These are phyloP conservation scores for Cebuella pygmaea DNA, from an alignment of 2,797 vertebrate species.

Conservation along the genomic window DNA sequence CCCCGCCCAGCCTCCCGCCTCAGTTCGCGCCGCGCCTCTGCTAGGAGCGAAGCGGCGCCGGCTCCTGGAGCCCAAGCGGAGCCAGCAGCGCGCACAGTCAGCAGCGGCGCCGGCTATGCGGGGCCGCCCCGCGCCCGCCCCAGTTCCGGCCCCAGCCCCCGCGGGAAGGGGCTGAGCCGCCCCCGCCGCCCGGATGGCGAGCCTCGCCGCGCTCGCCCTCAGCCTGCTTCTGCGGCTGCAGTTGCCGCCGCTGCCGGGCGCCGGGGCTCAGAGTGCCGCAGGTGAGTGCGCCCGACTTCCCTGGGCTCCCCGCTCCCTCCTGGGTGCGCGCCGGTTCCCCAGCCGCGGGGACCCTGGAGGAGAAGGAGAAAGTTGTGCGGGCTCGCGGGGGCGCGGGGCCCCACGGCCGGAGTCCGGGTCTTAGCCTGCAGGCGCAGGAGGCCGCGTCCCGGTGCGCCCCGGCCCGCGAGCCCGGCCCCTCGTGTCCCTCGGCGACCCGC, in stretches of 20 bases:
- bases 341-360: not conserved
- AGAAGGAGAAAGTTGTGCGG: constrained; percentile 59
- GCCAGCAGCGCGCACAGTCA: constrained; percentile 57
- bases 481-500: not conserved
- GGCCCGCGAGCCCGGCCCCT: not conserved
- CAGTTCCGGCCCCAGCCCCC: constrained; percentile 75
- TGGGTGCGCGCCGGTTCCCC: not conserved
- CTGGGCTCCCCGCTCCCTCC: not conserved
- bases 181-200: constrained; percentile 85
- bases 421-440: not conserved
- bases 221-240: constrained; percentile 76
- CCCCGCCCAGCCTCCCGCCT: constrained; percentile 75
- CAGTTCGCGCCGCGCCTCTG: constrained; percentile 77
- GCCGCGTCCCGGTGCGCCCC: not conserved
- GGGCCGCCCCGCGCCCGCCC: constrained; percentile 65
- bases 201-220: constrained; percentile 83
- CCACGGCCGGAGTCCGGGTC: not conserved
- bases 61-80: constrained; percentile 6
- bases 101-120: constrained; percentile 70
- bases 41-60: constrained; percentile 59
- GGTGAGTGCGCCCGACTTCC: constrained; percentile 78
- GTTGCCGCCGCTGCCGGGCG: constrained; percentile 82
- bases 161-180: constrained; percentile 85
- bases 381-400: not conserved
- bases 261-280: constrained; percentile 85